phyloP scores from a whole-genome alignment of 2,797 vertebrate genomes.

The Pangasius mekongensis region DNA sequence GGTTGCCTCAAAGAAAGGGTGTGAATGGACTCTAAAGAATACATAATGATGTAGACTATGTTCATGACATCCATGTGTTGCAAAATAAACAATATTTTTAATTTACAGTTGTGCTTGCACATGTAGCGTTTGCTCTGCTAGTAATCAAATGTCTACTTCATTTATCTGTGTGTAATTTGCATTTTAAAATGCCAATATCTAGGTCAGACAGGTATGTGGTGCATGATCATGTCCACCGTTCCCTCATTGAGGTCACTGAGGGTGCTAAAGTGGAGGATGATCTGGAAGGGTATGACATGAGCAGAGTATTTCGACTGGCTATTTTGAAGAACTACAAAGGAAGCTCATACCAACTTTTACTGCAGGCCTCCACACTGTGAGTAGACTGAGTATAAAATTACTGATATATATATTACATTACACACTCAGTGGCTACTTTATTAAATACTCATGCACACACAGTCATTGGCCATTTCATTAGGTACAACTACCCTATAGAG shows the following conservation, averaged over 20 bases:
- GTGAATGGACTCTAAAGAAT: not conserved
- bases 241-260: conserved; percentile 44
- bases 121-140: not conserved
- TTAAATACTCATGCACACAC: not conserved
- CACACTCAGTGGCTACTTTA: not conserved
- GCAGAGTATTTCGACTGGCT: conserved; percentile 46
- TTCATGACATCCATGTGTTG: not conserved
- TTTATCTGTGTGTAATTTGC: conserved; percentile 6
- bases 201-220: conserved; percentile 55
- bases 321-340: conserved; percentile 53
- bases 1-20: conserved; percentile 54
- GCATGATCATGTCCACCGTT: conserved; percentile 53
- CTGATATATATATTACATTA: not conserved
- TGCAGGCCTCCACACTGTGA: conserved; percentile 51
- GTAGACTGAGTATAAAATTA: conserved; percentile 1
- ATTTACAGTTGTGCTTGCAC: not conserved
- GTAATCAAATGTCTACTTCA: not conserved
- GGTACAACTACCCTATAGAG: too few relatives aligned
- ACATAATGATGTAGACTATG: not conserved
- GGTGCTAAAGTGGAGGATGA: conserved; percentile 40
- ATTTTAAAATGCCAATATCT: not conserved
- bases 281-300: conserved; percentile 42
- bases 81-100: not conserved
- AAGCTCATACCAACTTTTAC: conserved; percentile 35
- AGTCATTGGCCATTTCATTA: too few relatives aligned